Conservation (phyloP, 2,888 invertebrate genomes). For the Leptopilina syphax region DNA sequence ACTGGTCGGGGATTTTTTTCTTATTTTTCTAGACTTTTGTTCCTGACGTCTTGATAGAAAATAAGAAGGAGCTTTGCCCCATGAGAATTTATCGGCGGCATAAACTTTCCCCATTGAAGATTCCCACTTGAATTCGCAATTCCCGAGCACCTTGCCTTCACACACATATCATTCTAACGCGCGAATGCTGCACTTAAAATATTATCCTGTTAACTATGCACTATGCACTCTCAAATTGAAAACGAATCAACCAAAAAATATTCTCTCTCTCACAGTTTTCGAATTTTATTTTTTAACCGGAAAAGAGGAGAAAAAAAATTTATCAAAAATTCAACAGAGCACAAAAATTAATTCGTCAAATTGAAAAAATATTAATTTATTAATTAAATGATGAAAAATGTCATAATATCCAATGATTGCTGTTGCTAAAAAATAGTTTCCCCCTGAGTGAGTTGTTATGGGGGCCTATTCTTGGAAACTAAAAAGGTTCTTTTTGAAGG, state of each 20-base stretch:
- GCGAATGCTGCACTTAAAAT: neutral
- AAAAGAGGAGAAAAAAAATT: too few species aligned
- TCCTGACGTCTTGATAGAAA: constrained; percentile 22
- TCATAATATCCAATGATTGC: too few species aligned
- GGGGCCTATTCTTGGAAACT: too few species aligned
- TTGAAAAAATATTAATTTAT: too few species aligned
- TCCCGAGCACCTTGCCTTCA: neutral
- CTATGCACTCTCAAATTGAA: neutral
- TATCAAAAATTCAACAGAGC: neutral
- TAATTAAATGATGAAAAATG: too few species aligned
- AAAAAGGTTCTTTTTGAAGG: too few species aligned
- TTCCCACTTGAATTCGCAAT: constrained; percentile 38
- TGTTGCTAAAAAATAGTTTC: too few species aligned
- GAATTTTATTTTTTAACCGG: too few species aligned
- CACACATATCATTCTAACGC: constrained; percentile 1
- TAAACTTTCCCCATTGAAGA: constrained; percentile 54
- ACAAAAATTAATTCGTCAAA: too few species aligned
- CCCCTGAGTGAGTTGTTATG: too few species aligned
- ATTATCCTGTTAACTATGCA: constrained; percentile 11
- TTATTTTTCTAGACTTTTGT: neutral
- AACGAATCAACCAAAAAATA: neutral
- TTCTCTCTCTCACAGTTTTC: too few species aligned
- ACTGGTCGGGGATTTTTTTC: neutral
- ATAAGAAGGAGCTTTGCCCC: constrained; percentile 37
- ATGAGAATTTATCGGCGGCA: constrained; percentile 53